Base-by-base conservation (phyloP, 1,140 invertebrate species). In the Orius insidiosus region DNA sequence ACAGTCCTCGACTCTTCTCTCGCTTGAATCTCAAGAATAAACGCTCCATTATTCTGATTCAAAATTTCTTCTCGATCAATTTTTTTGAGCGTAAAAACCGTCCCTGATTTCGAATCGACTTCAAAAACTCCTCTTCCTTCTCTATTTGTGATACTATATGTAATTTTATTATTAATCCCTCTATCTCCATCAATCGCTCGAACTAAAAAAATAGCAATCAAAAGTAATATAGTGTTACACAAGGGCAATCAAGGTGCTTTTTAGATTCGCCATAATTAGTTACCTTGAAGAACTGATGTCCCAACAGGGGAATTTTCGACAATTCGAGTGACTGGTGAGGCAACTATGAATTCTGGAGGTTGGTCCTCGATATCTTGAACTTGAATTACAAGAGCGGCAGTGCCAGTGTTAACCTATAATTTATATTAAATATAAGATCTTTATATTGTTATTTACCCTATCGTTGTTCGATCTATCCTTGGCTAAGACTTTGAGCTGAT, bases 171-270 rank as follows among this genome's bases (percentile, higher is more conserved):
- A 62, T 93, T 90, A 46, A 93, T 75, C 0, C 85, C 88, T 52
- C 85, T 73, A 63, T 94, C 88, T 1, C 88, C 88, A 63, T 94
- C 88, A 53, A 92, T 75, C 2, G 87, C 87, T 58, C 76, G 74
- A n/a, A 92, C 87, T 76, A 57, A 6, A 65, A 65, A 32, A 47
- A 49, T 40, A 36, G n/a, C n/a, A n/a, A n/a, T n/a, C n/a, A n/a
- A n/a, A 10, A 19, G 10, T 16, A 30, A 45, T 39, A 39, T 32
- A 37, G n/a, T 10, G 3, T 30, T n/a, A n/a, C n/a, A n/a, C n/a
- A n/a, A n/a, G n/a, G n/a, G n/a, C n/a, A n/a, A 5, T 9, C 16
- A 15, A 46, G 11, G 13, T n/a, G 11, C 5, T 38, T 4, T n/a
- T 36, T 15, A 36, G 35, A n/a, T n/a, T n/a, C n/a, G n/a, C n/a